A percentile compares a stretch with the other conserved stretches of the same genome.
These are phyloP conservation scores for Sitophilus oryzae DNA, from an alignment of 1,140 invertebrate species.

Conservation along the genomic window DNA sequence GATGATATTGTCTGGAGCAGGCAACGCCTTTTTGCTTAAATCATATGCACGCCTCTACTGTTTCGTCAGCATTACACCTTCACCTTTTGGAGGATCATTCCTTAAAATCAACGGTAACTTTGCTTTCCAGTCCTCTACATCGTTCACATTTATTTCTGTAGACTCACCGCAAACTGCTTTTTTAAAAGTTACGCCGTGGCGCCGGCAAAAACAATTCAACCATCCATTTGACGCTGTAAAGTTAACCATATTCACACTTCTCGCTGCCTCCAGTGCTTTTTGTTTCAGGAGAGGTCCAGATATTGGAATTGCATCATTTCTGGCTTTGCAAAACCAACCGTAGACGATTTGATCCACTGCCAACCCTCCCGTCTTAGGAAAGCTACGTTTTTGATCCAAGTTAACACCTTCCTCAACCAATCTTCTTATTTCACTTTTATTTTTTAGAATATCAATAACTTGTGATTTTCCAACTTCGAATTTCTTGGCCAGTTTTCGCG, in stretches of 20 bases:
- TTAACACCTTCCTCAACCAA: slow-evolving; percentile 7
- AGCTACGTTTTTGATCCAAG: slow-evolving; percentile 1
- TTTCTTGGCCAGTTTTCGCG: slow-evolving; percentile 10
- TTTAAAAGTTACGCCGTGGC: slow-evolving; percentile 6
- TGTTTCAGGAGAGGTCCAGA: slow-evolving; percentile 8
- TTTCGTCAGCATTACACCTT: no score
- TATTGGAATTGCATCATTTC: slow-evolving; percentile 9
- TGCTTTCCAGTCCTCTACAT: no score
- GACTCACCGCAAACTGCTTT: no score
- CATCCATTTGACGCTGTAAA: slow-evolving; percentile 20
- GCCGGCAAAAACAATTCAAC: slow-evolving; percentile 12
- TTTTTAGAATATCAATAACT: slow-evolving; percentile 12
- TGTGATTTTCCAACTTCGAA: slow-evolving; percentile 12
- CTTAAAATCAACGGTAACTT: no score
- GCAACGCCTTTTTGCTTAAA: no score
- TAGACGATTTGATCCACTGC: slow-evolving; percentile 11
- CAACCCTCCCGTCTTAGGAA: background rate
- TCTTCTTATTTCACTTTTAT: slow-evolving; percentile 9
- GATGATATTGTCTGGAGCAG: no score
- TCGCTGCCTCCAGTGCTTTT: slow-evolving; percentile 13
- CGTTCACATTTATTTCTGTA: no score
- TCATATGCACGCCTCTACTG: no score
- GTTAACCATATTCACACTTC: background rate
- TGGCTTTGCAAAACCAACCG: slow-evolving; percentile 13
- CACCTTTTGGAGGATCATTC: no score